Evolutionary conservation across 2,113 vertebrate genomes (phyloP).

Genomic region (Scopus umbretta): DNA sequence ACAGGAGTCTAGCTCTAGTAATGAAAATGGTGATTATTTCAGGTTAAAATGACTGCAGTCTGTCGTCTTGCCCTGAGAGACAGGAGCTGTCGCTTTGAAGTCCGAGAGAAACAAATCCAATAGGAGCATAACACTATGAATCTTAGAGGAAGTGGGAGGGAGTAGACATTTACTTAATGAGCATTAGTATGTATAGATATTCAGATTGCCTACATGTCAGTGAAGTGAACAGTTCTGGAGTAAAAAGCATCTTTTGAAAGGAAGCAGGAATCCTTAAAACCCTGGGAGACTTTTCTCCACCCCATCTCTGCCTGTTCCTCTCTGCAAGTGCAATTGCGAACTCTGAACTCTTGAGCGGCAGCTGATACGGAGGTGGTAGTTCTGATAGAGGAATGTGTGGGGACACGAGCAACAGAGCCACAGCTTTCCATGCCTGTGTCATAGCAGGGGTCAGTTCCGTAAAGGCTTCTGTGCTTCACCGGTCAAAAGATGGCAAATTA

Average conservation of each 20-base stretch:
- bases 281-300: not conserved
- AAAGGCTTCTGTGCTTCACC: not conserved
- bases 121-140: not conserved
- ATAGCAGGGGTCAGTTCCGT: not conserved
- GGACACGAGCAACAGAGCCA: not conserved
- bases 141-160: not conserved
- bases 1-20: not conserved
- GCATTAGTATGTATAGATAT: not conserved
- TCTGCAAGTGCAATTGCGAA: not conserved
- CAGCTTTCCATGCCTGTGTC: not conserved
- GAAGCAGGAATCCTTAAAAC: not conserved
- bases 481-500: not conserved
- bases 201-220: not conserved
- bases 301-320: not conserved
- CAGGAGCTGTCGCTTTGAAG: not conserved
- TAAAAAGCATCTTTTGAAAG: not conserved
- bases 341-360: not conserved
- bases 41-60: not conserved
- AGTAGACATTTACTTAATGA: not conserved
- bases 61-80: not conserved
- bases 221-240: not conserved
- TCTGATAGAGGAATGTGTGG: not conserved
- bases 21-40: not conserved
- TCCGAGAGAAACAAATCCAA: not conserved
- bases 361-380: accelerated